Conservation (phyloP, 2,888 invertebrate genomes). For the Lithophane leautieri region DNA sequence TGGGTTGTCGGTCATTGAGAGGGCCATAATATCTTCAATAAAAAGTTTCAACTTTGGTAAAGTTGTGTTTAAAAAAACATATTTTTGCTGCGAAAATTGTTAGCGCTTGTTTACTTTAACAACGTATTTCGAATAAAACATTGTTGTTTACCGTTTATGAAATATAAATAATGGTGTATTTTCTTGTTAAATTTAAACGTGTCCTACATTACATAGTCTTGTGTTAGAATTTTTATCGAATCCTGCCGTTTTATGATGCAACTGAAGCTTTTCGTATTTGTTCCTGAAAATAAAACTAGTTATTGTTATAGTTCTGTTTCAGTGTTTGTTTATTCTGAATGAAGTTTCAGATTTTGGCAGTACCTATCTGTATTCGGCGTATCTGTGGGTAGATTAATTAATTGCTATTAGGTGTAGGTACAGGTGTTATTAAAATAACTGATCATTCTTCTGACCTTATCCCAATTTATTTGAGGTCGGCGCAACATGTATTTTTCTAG, state of each 20-base stretch:
- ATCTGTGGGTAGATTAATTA: background rate
- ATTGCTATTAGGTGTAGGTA: background rate
- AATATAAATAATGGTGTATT: slow-evolving; percentile 14
- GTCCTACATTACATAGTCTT: background rate
- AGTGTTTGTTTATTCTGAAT: background rate
- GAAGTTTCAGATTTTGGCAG: background rate
- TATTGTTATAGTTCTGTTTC: background rate
- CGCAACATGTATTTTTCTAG: no score
- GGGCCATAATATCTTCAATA: background rate
- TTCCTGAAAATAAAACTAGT: slow-evolving; percentile 26
- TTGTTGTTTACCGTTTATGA: background rate
- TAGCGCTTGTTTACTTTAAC: background rate
- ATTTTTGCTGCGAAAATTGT: background rate
- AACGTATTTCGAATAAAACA: background rate
- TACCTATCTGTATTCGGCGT: no score
- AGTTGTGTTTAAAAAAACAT: background rate
- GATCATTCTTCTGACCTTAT: no score
- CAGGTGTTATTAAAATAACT: no score
- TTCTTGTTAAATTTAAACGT: slow-evolving; percentile 3
- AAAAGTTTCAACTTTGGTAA: background rate
- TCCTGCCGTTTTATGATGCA: slow-evolving; percentile 12
- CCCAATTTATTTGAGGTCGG: no score
- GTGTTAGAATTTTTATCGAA: background rate
- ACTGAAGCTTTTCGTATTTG: background rate
- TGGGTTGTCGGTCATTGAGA: background rate